phyloP scores from a whole-genome alignment of 2,888 invertebrate species.

The Argyresthia goedartella region DNA sequence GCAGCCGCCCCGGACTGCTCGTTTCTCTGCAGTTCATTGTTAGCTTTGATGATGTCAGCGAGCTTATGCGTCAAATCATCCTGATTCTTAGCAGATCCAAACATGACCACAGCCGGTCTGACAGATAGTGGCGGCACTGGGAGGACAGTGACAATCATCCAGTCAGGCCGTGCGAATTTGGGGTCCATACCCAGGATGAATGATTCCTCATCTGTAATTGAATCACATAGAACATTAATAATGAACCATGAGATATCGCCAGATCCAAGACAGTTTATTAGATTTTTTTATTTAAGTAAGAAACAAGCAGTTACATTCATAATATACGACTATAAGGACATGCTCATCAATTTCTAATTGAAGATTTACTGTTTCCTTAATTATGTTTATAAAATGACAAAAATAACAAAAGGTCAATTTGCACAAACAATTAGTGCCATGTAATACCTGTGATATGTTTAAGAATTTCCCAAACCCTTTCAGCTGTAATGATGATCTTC shows the following conservation, averaged over 20 bases:
- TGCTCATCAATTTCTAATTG: too few species aligned
- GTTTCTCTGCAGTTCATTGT: constrained; percentile 95
- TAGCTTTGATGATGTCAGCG: constrained; percentile 97
- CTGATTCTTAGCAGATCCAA: constrained; percentile 98
- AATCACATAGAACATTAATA: background rate
- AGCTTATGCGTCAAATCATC: constrained; percentile 99
- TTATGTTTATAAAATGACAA: too few species aligned
- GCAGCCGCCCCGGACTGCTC: constrained; percentile 98
- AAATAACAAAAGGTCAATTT: background rate
- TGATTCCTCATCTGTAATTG: constrained; percentile 89
- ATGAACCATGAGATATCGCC: too few species aligned
- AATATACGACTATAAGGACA: too few species aligned
- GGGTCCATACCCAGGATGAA: constrained; percentile 97
- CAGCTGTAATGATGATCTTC: constrained; percentile 93
- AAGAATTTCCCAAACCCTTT: constrained; percentile 96
- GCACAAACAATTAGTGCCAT: background rate
- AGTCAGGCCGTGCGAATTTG: constrained; percentile 96
- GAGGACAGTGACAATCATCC: constrained; percentile 98
- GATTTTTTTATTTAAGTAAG: background rate
- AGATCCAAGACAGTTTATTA: background rate
- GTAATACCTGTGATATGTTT: constrained; percentile 83
- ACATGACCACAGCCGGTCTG: constrained; percentile 98
- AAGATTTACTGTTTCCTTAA: too few species aligned
- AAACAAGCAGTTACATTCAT: too few species aligned
- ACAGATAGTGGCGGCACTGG: constrained; percentile 98